phyloP scores from a whole-genome alignment of 2,797 vertebrate species.

The Halcyon badia region DNA sequence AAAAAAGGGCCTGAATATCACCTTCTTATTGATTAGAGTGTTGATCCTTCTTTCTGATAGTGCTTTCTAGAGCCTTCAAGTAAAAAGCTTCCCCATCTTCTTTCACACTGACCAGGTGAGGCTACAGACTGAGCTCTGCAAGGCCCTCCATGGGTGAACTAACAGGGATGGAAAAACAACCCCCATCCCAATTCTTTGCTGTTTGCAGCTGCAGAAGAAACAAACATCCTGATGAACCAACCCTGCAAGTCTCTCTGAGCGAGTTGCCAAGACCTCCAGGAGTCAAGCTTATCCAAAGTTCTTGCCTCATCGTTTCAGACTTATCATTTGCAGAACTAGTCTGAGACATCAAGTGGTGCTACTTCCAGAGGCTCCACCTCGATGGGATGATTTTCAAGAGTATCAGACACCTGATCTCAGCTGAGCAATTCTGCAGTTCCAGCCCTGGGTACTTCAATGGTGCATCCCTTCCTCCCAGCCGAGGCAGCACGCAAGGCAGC shows the following conservation, averaged over 20 bases:
- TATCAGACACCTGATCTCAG: neutral
- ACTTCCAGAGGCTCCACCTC: neutral
- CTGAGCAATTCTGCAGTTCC: neutral
- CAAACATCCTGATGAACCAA: neutral
- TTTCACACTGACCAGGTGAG: neutral
- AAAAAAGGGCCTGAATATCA: neutral
- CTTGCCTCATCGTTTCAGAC: neutral
- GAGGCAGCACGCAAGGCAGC: neutral
- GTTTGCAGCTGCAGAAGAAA: neutral
- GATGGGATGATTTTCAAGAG: neutral
- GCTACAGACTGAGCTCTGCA: neutral
- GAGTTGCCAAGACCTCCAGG: neutral
- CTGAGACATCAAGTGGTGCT: neutral
- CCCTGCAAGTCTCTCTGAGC: neutral
- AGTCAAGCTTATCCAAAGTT: neutral
- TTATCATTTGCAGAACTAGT: neutral
- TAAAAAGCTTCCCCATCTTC: neutral
- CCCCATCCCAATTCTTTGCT: neutral
- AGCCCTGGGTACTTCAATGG: neutral
- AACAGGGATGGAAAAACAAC: neutral
- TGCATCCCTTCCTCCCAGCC: neutral
- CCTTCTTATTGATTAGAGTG: neutral
- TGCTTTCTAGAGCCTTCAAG: neutral
- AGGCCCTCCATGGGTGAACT: neutral
- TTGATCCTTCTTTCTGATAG: neutral